Percentiles rank a stretch among this genome's conserved stretches.
Conservation (phyloP, 2,797 vertebrate species). For the Hemibagrus guttatus region DNA sequence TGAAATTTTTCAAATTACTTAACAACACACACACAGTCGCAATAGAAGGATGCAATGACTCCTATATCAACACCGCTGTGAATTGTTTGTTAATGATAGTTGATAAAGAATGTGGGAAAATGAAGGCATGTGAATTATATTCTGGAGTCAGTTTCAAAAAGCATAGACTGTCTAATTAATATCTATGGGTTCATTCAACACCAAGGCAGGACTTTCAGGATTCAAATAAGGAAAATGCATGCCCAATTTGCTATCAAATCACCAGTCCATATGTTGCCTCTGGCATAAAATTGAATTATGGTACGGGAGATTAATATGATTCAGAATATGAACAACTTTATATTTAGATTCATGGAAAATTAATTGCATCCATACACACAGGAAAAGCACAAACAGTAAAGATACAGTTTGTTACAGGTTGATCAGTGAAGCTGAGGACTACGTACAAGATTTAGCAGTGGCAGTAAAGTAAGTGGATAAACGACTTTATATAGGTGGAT, state of each 20-base stretch:
- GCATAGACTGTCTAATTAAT: neutral
- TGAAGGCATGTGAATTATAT: neutral
- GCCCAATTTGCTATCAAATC: slow-evolving; percentile 26
- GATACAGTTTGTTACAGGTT: neutral
- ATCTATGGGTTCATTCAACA: slow-evolving; percentile 23
- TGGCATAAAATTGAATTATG: neutral
- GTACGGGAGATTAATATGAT: neutral
- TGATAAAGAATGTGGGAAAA: neutral
- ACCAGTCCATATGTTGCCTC: neutral
- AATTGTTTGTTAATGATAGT: neutral
- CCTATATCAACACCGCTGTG: neutral
- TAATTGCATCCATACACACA: neutral
- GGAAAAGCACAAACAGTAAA: neutral
- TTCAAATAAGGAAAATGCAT: slow-evolving; percentile 31
- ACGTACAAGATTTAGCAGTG: too few relatives aligned
- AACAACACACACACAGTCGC: neutral
- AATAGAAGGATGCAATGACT: neutral
- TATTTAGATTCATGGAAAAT: neutral
- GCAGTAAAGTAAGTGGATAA: neutral
- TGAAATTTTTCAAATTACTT: neutral
- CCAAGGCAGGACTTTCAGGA: slow-evolving; percentile 3
- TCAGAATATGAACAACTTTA: neutral
- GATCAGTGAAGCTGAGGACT: neutral
- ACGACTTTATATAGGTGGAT: neutral
- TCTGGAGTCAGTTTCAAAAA: neutral